Conservation (phyloP, 1,140 invertebrate species). For the Globodera ellingtonae region DNA sequence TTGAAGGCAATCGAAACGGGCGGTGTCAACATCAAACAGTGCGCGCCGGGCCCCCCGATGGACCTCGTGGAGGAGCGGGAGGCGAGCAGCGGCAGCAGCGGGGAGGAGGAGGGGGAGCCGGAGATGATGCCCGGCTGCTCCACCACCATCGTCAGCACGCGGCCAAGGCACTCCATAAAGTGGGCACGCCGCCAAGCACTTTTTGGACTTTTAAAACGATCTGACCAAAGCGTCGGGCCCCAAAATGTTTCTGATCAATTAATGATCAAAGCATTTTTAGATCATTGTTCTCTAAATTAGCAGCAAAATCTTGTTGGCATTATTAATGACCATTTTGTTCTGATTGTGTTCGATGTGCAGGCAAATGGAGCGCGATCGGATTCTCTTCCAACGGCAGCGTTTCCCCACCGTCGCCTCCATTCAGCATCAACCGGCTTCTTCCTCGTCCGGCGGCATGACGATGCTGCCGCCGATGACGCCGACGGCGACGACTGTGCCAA, state of each 20-base stretch:
- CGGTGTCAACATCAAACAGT: slow-evolving; percentile 58
- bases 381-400: slow-evolving; percentile 37
- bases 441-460: not conserved
- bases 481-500: slow-evolving; percentile 12
- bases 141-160: slow-evolving; percentile 34
- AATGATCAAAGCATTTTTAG: too few species aligned
- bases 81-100: slow-evolving; percentile 21
- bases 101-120: slow-evolving; percentile 19
- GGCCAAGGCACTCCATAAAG: slow-evolving; percentile 39
- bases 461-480: not conserved
- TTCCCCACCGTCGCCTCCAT: slow-evolving; percentile 28
- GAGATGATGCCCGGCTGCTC: slow-evolving; percentile 35
- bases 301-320: not conserved
- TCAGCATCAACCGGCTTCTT: slow-evolving; percentile 22
- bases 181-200: not conserved
- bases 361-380: slow-evolving; percentile 33
- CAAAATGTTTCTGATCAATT: too few species aligned
- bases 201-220: too few species aligned
- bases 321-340: not conserved
- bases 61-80: slow-evolving; percentile 59
- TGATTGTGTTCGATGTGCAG: not conserved
- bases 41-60: slow-evolving; percentile 64
- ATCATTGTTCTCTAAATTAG: too few species aligned
- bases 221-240: too few species aligned
- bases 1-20: slow-evolving; percentile 55